Conservation (phyloP, 2,888 invertebrate species). For the Meganola albula region DNA sequence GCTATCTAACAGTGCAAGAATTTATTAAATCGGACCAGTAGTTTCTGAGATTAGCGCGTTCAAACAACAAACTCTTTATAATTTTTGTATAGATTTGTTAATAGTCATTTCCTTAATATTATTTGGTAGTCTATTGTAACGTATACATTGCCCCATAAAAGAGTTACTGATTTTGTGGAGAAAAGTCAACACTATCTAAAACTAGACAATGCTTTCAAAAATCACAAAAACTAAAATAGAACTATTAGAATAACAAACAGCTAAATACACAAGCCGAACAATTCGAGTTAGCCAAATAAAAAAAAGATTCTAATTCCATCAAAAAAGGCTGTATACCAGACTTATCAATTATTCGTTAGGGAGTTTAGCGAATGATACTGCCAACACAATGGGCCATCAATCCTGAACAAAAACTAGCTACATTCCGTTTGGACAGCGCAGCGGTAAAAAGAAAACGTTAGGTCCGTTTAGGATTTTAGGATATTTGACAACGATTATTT, state of each 20-base stretch:
- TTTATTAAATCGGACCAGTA: too few species aligned
- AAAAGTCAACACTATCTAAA: too few species aligned
- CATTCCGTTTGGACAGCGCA: conserved; percentile 47
- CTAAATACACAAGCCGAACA: conserved; percentile 24
- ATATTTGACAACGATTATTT: too few species aligned
- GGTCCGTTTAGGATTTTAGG: too few species aligned
- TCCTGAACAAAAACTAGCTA: conserved; percentile 57
- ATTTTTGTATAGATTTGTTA: too few species aligned
- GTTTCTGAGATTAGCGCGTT: too few species aligned
- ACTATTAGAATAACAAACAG: conserved; percentile 32
- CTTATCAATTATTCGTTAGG: conserved; percentile 65
- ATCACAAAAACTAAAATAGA: conserved; percentile 25
- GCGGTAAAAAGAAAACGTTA: conserved; percentile 33
- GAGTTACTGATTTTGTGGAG: too few species aligned
- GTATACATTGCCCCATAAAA: too few species aligned
- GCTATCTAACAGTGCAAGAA: too few species aligned
- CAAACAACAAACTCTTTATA: too few species aligned
- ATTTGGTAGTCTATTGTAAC: too few species aligned
- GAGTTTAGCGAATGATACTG: conserved; percentile 59
- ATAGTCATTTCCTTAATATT: too few species aligned
- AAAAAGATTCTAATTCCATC: conserved; percentile 53
- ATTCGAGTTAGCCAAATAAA: conserved; percentile 29
- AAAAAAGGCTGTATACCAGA: conserved; percentile 38
- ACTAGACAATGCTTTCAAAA: conserved; percentile 19
- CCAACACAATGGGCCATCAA: conserved; percentile 72